Evolutionary conservation across 2,113 vertebrate species (phyloP).

Genomic region (Loxodonta africana): DNA sequence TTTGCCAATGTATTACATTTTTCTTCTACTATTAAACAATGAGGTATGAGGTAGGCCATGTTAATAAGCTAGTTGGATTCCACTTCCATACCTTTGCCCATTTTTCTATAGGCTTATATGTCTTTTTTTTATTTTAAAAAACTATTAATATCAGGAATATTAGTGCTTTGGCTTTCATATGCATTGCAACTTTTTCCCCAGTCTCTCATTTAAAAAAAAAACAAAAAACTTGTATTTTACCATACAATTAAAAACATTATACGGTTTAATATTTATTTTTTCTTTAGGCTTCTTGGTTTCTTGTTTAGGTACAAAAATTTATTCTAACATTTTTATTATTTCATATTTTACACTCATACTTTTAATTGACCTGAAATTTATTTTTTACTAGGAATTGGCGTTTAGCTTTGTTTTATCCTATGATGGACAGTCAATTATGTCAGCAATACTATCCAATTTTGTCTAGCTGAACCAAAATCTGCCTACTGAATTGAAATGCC

Average conservation of each 20-base stretch:
- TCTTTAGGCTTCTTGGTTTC: constrained; percentile 13
- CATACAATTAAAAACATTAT: background rate
- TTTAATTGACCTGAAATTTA: constrained; percentile 38
- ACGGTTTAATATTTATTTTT: background rate
- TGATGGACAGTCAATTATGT: background rate
- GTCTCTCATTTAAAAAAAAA: background rate
- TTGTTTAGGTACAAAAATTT: background rate
- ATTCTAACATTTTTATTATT: constrained; percentile 32
- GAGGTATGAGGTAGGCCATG: background rate
- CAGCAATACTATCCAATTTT: background rate
- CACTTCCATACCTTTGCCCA: background rate
- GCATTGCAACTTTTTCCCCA: background rate
- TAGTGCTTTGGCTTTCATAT: background rate
- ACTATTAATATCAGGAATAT: background rate
- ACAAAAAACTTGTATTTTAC: background rate
- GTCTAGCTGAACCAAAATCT: constrained; percentile 33
- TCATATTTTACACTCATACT: constrained; percentile 26
- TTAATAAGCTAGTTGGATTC: background rate
- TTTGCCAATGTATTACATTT: background rate
- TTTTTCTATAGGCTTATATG: background rate
- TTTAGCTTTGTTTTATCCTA: background rate
- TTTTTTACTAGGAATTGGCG: background rate
- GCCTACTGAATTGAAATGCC: background rate
- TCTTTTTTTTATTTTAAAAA: background rate
- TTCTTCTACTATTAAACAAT: background rate